phyloP scores from a whole-genome alignment of 2,113 vertebrate species.

The Fulica atra region DNA sequence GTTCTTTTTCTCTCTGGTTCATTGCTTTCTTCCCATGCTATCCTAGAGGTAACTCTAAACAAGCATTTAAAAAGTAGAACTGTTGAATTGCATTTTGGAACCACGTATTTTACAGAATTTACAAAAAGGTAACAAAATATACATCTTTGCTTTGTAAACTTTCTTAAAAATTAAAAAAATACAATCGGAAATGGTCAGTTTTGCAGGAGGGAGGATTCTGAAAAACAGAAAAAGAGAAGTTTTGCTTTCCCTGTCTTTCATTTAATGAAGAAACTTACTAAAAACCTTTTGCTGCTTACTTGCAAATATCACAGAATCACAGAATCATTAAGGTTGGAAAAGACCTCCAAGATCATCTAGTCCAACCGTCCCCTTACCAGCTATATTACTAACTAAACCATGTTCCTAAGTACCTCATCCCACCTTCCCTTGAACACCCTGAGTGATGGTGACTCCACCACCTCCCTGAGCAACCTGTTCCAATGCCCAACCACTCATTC shows the following conservation, averaged over 20 bases:
- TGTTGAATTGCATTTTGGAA: neutral
- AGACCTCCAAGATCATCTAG: too few relatives aligned
- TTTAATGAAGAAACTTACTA: neutral
- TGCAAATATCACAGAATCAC: neutral
- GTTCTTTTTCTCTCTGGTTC: neutral
- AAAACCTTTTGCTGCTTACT: neutral
- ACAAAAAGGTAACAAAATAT: neutral
- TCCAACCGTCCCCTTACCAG: too few relatives aligned
- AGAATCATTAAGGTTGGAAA: too few relatives aligned
- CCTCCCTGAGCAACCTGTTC: too few relatives aligned
- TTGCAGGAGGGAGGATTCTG: neutral
- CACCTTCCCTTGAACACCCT: too few relatives aligned
- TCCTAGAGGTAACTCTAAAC: neutral
- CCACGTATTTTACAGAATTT: neutral
- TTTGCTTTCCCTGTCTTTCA: neutral
- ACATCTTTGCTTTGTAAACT: neutral
- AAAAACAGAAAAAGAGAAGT: neutral
- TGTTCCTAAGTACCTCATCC: too few relatives aligned
- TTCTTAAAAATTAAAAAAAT: neutral
- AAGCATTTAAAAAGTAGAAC: neutral
- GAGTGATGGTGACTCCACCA: too few relatives aligned
- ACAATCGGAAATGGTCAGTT: neutral
- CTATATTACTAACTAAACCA: too few relatives aligned
- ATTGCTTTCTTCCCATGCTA: neutral
- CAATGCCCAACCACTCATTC: too few relatives aligned